Conservation (phyloP, 2,888 invertebrate genomes). For the Catocala sponsa region DNA sequence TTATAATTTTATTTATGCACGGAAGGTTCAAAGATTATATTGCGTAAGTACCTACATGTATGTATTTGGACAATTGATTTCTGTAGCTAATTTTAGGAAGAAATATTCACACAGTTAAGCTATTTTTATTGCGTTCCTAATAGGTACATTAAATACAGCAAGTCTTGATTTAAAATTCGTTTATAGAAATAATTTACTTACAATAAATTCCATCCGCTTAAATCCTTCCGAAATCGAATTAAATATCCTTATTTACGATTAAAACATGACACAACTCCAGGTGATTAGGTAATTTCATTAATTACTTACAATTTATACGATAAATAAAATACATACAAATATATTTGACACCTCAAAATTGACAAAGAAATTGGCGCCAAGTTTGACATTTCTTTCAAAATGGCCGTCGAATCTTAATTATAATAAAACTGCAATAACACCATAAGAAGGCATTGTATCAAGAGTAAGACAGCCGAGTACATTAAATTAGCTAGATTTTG, state of each 20-base stretch:
- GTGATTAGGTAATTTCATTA: constrained; percentile 23
- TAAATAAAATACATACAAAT: constrained; percentile 37
- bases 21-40: neutral
- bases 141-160: constrained; percentile 41
- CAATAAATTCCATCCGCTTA: constrained; percentile 21
- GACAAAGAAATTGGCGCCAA: constrained; percentile 58
- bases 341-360: constrained; percentile 49
- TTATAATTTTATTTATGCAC: constrained; percentile 14
- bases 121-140: constrained; percentile 38
- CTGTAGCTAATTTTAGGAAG: constrained; percentile 27
- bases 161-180: constrained; percentile 50
- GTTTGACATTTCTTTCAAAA: constrained; percentile 51
- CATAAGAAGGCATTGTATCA: constrained; percentile 61
- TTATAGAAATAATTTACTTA: constrained; percentile 28
- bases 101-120: constrained; percentile 30
- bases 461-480: constrained; percentile 54
- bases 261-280: constrained; percentile 25
- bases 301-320: constrained; percentile 31
- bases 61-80: constrained; percentile 31
- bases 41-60: neutral
- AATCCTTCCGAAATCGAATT: constrained; percentile 4
- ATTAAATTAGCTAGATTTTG: constrained; percentile 53
- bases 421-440: constrained; percentile 57
- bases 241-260: constrained; percentile 16
- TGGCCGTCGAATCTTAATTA: constrained; percentile 56